Conservation (phyloP, 2,113 vertebrate genomes). For the Pitta sordida region DNA sequence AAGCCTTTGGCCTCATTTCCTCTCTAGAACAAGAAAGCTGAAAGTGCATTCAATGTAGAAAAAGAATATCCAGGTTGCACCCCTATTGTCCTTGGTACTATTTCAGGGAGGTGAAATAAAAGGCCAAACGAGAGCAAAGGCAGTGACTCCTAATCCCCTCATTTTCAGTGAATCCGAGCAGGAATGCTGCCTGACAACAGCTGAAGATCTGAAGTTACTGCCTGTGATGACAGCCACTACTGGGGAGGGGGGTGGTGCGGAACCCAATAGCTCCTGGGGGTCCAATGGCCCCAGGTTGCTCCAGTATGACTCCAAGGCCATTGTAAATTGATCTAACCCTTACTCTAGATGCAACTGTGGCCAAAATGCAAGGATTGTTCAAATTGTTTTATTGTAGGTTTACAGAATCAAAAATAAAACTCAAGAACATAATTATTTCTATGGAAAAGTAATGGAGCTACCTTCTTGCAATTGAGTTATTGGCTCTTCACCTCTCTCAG, state of each 20-base stretch:
- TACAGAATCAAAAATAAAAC: not conserved
- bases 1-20: not conserved
- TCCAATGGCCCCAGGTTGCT: not conserved
- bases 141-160: not conserved
- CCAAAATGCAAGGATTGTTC: not conserved
- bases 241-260: accelerated
- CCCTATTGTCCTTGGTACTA: not conserved
- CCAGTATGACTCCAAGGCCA: not conserved
- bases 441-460: not conserved
- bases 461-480: not conserved
- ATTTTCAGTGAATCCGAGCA: not conserved
- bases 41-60: not conserved
- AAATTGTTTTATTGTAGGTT: constrained; percentile 39
- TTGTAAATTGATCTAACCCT: not conserved
- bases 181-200: not conserved
- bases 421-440: not conserved
- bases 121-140: not conserved
- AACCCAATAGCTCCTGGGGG: not conserved
- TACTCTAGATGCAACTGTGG: not conserved
- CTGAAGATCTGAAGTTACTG: not conserved
- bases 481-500: constrained; percentile 15
- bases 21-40: not conserved
- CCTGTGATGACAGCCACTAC: not conserved
- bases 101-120: not conserved
- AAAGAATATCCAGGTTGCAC: not conserved